Conservation (phyloP, 2,888 invertebrate species). For the Halictus quadricinctus region DNA sequence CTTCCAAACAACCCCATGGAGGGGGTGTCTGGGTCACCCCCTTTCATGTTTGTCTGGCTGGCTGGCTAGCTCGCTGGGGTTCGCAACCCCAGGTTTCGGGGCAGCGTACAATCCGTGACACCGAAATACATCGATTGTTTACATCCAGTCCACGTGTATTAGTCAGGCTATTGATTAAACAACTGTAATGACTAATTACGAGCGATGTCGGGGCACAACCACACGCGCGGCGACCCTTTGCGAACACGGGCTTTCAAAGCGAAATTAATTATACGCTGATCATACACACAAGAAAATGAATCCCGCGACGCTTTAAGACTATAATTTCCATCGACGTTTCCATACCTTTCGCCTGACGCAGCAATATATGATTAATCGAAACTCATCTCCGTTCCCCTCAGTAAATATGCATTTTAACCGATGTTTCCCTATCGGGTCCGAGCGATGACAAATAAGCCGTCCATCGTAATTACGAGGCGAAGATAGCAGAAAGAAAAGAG, state of each 20-base stretch:
- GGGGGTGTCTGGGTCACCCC: slow-evolving; percentile 81
- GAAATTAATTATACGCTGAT: background rate
- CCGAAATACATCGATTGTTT: slow-evolving; percentile 70
- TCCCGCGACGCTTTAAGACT: background rate
- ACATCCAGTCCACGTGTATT: slow-evolving; percentile 48
- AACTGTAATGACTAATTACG: slow-evolving; percentile 47
- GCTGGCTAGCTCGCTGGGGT: slow-evolving; percentile 72
- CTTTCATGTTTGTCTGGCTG: slow-evolving; percentile 76
- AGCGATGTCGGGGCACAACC: background rate
- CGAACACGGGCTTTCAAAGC: background rate
- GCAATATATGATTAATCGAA: background rate
- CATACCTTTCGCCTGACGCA: background rate
- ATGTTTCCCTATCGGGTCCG: background rate
- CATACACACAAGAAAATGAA: background rate
- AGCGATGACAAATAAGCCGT: background rate
- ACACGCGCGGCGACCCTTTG: background rate
- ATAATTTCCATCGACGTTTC: background rate
- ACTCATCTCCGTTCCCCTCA: background rate
- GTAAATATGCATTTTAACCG: background rate
- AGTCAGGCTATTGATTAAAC: slow-evolving; percentile 49
- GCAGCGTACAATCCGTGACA: slow-evolving; percentile 55
- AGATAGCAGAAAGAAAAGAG: background rate
- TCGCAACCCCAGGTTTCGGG: slow-evolving; percentile 73
- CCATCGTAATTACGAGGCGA: background rate
- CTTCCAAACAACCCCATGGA: slow-evolving; percentile 71